Evolutionary conservation across 2,113 vertebrate species (phyloP).

Genomic region (Dermatemys mawii): DNA sequence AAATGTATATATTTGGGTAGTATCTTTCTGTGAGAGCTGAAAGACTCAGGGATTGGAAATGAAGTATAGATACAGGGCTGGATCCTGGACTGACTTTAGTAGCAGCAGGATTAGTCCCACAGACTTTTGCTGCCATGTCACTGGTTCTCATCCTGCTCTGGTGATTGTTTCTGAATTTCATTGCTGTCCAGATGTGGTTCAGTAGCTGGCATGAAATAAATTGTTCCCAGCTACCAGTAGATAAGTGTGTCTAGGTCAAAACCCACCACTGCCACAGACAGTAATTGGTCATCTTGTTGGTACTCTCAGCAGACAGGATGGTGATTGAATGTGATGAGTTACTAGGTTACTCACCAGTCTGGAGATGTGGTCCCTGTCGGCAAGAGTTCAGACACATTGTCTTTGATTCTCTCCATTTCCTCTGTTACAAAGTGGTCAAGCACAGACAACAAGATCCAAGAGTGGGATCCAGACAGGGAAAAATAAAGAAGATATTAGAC

Average conservation of each 20-base stretch:
- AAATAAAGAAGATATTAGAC: not conserved
- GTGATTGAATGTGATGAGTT: not conserved
- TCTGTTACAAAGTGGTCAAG: not conserved
- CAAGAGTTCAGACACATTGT: not conserved
- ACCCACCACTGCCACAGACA: not conserved
- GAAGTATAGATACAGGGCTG: not conserved
- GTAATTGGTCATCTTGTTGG: not conserved
- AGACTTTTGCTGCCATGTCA: not conserved
- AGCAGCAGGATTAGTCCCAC: not conserved
- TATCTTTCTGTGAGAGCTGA: not conserved
- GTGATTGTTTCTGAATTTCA: not conserved
- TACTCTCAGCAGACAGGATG: not conserved
- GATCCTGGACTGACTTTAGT: not conserved
- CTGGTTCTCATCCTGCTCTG: not conserved
- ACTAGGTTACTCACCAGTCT: not conserved
- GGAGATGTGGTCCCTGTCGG: not conserved
- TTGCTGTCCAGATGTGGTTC: not conserved
- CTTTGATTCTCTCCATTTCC: not conserved
- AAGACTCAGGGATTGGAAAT: not conserved
- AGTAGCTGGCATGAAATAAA: not conserved
- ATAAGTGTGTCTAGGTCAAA: not conserved
- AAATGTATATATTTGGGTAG: not conserved
- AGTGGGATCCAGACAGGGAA: not conserved
- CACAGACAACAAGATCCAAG: not conserved
- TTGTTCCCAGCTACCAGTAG: not conserved